phyloP scores from a whole-genome alignment of 2,888 invertebrate species.

The Alentia gelatinosa region DNA sequence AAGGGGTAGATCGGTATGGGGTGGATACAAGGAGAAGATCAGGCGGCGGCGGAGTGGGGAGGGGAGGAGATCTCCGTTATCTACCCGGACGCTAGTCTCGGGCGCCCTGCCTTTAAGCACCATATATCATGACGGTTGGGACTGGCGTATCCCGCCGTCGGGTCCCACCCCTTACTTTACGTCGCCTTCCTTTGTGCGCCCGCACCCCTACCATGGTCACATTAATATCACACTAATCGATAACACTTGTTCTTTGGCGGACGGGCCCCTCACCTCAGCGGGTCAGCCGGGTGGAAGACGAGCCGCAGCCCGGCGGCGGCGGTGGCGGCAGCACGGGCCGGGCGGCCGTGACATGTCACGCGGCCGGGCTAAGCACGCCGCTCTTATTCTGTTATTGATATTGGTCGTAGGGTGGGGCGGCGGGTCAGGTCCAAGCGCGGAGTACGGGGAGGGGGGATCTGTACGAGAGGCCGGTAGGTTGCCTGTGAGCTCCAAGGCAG shows the following conservation, averaged over 20 bases:
- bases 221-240: background rate
- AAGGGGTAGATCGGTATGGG: no score
- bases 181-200: no score
- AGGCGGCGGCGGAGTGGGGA: no score
- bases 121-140: no score
- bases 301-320: background rate
- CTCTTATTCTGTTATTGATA: background rate
- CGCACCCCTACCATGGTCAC: background rate
- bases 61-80: no score
- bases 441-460: no score
- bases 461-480: no score
- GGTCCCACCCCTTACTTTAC: background rate
- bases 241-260: constrained; percentile 11
- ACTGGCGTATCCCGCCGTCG: no score
- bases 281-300: background rate
- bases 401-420: background rate
- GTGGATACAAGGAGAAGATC: no score
- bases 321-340: background rate
- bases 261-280: background rate
- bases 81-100: no score
- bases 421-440: background rate
- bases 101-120: no score
- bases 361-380: background rate
- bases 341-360: background rate
- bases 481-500: no score